These are phyloP conservation scores for Metacarcinus magister DNA, from an alignment of 2,888 invertebrate species.

Conservation along the genomic window DNA sequence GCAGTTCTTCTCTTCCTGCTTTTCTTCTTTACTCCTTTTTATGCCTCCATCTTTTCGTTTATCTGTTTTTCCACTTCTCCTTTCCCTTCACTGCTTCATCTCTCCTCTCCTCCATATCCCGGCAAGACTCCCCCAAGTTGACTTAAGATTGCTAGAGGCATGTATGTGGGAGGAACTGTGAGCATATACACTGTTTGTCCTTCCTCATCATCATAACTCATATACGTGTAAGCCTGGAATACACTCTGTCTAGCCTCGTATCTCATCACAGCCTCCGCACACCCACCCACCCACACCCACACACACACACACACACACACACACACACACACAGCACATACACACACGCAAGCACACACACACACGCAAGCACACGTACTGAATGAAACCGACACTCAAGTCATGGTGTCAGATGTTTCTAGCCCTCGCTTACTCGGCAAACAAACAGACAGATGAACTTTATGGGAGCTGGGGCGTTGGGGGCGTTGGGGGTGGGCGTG, in stretches of 20 bases:
- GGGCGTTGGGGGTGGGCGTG: not conserved
- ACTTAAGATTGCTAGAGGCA: not conserved
- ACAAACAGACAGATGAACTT: conserved; percentile 6
- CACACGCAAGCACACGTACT: not conserved
- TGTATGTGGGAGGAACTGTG: not conserved
- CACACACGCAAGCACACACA: too few species aligned
- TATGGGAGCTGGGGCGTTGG: not conserved
- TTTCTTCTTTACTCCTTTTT: not conserved
- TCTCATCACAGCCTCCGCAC: not conserved
- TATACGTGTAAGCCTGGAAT: not conserved
- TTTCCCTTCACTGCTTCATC: not conserved
- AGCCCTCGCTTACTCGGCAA: not conserved
- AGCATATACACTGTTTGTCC: not conserved
- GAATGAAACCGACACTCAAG: not conserved
- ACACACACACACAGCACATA: too few species aligned
- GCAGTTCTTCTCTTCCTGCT: not conserved
- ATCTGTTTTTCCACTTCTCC: not conserved
- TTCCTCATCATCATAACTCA: not conserved
- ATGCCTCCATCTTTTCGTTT: not conserved
- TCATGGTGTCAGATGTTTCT: not conserved
- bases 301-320: not conserved
- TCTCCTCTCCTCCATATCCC: not conserved
- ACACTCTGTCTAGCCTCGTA: too few species aligned
- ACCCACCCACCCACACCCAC: not conserved
- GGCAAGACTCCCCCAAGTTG: not conserved